phyloP scores from a whole-genome alignment of 2,797 vertebrate species.

The Fistularia commersonii region DNA sequence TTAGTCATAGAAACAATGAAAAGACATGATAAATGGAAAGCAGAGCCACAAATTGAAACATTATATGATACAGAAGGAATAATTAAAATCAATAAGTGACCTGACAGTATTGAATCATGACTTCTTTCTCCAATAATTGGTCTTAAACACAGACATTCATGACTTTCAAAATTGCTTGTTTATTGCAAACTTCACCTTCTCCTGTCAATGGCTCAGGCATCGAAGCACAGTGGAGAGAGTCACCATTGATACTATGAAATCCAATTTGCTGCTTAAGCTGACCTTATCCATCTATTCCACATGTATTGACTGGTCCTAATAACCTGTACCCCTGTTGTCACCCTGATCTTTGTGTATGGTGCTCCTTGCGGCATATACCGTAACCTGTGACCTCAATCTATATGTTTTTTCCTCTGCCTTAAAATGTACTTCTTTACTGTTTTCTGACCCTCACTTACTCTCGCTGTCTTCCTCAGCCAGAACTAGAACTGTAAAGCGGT shows the following conservation, averaged over 20 bases:
- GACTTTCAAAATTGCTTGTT: too few species aligned
- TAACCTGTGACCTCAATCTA: constrained; percentile 32
- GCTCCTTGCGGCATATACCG: constrained; percentile 9
- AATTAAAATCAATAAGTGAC: too few species aligned
- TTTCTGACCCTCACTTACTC: constrained; percentile 14
- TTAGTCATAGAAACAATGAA: too few species aligned
- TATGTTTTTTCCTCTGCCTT: constrained; percentile 23
- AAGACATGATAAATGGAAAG: too few species aligned
- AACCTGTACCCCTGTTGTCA: constrained; percentile 23
- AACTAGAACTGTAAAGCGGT: constrained; percentile 25
- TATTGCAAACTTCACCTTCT: too few species aligned
- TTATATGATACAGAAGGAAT: too few species aligned
- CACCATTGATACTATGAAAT: constrained; percentile 44
- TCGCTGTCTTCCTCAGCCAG: constrained; percentile 11
- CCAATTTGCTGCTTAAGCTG: constrained; percentile 37
- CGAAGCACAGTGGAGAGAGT: constrained; percentile 17
- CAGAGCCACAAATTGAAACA: too few species aligned
- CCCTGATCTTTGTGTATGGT: constrained; percentile 3
- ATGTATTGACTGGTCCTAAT: constrained; percentile 32
- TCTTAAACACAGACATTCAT: too few species aligned
- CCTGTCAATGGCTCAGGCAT: too few species aligned
- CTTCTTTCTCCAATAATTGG: too few species aligned
- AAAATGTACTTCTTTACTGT: constrained; percentile 5
- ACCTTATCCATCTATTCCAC: constrained; percentile 42
- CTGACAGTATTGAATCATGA: too few species aligned